Conservation (phyloP, 1,140 invertebrate species). For the Heterodera carotae region DNA sequence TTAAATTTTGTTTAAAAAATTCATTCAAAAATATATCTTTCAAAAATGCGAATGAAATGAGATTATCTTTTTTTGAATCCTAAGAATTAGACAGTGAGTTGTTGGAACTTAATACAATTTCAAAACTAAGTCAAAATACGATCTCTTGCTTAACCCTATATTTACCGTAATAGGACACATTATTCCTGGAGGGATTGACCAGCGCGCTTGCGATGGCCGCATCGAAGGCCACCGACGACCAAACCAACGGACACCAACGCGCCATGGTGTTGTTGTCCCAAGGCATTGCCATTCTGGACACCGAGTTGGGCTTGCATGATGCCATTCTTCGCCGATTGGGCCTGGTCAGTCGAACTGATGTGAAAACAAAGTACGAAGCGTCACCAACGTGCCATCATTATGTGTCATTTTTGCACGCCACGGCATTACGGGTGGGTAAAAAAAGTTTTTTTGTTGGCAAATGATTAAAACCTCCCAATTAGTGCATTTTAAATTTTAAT, state of each 20-base stretch:
- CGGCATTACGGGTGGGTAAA: background rate
- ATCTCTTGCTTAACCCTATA: no score
- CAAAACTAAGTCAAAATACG: no score
- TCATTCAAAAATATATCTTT: no score
- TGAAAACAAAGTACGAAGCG: background rate
- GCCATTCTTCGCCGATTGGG: background rate
- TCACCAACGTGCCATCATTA: background rate
- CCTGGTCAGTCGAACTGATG: background rate
- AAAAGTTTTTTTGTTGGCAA: no score
- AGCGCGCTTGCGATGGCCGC: background rate
- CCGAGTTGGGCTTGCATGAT: background rate
- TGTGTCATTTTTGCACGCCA: background rate
- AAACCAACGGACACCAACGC: background rate
- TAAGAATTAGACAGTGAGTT: no score
- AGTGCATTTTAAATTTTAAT: background rate
- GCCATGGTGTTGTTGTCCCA: background rate
- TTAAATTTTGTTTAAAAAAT: no score
- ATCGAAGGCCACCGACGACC: background rate
- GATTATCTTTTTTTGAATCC: no score
- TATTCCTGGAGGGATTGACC: background rate
- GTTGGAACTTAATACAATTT: no score
- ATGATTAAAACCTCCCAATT: background rate
- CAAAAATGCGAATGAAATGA: no score
- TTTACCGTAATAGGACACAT: background rate
- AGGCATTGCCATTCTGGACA: background rate